phyloP scores from a whole-genome alignment of 1,140 invertebrate genomes.

The Linepithema humile region DNA sequence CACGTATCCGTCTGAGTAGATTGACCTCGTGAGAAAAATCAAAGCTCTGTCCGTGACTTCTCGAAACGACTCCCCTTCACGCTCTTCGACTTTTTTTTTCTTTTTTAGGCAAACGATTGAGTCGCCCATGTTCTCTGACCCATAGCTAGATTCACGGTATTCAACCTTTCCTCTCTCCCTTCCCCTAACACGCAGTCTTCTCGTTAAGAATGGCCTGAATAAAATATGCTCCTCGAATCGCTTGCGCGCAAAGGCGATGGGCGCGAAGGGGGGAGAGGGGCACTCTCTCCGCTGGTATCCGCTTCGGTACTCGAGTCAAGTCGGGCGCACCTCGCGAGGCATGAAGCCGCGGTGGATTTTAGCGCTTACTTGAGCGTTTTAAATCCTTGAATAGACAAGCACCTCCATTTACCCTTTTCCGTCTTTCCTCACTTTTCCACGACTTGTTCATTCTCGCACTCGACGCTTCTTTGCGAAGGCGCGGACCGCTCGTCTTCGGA shows the following conservation, averaged over 20 bases:
- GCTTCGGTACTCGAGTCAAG: conserved; percentile 4
- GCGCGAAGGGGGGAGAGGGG: conserved; percentile 17
- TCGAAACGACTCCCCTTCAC: not conserved
- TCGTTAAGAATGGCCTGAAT: conserved; percentile 43
- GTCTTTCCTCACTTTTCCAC: conserved; percentile 15
- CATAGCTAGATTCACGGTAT: conserved; percentile 19
- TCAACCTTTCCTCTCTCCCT: conserved; percentile 54
- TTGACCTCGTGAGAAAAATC: conserved; percentile 66
- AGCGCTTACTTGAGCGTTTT: conserved; percentile 75
- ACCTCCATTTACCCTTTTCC: conserved; percentile 58
- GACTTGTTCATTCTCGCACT: conserved; percentile 19
- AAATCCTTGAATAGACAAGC: conserved; percentile 72
- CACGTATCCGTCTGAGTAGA: conserved; percentile 61
- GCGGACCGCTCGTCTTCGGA: conserved; percentile 1
- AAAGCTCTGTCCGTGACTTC: conserved; percentile 58
- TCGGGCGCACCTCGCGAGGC: conserved; percentile 17
- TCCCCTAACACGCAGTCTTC: conserved; percentile 8
- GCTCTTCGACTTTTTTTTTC: not conserved
- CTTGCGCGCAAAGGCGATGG: not conserved
- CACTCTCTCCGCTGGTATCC: conserved; percentile 46
- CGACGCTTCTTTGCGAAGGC: conserved; percentile 22
- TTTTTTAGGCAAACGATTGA: not conserved
- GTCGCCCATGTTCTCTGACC: not conserved
- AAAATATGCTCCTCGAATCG: conserved; percentile 43
- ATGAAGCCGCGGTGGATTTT: conserved; percentile 68